A percentile compares a stretch with the other conserved stretches of the same genome.
Conservation (phyloP, 2,113 vertebrate genomes). For the Petaurus breviceps region DNA sequence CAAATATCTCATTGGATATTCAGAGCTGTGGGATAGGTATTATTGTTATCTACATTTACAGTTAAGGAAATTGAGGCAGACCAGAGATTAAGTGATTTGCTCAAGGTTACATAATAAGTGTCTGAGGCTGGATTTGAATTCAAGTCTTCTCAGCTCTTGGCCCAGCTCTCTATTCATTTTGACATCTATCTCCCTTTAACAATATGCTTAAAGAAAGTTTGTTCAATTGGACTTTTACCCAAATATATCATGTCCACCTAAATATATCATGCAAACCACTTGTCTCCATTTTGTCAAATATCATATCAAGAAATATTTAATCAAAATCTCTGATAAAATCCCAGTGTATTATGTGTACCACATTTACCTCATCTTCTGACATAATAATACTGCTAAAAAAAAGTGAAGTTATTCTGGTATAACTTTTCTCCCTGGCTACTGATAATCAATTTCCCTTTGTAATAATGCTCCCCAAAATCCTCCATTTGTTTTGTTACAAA, state of each 20-base stretch:
- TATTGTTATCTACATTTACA: neutral
- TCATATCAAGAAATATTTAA: neutral
- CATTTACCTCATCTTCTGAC: neutral
- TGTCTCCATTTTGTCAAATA: neutral
- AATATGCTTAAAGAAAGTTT: neutral
- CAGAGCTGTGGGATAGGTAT: too few relatives aligned
- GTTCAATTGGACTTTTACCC: neutral
- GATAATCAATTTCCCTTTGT: neutral
- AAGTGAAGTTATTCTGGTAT: neutral
- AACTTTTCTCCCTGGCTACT: neutral
- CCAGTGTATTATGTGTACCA: neutral
- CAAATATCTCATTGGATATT: too few relatives aligned
- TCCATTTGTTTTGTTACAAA: neutral
- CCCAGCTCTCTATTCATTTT: neutral
- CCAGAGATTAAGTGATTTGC: neutral
- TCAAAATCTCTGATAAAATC: neutral
- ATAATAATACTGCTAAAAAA: neutral
- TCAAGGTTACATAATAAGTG: neutral
- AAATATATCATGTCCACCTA: neutral
- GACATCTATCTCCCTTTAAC: neutral
- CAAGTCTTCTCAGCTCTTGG: neutral
- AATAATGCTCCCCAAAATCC: neutral
- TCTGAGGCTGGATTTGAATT: neutral
- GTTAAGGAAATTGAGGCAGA: neutral
- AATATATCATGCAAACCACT: neutral